Percentiles rank a stretch among this genome's conserved stretches.
phyloP scores from a whole-genome alignment of 2,888 invertebrate species.

The Gandaritis pyraliata region DNA sequence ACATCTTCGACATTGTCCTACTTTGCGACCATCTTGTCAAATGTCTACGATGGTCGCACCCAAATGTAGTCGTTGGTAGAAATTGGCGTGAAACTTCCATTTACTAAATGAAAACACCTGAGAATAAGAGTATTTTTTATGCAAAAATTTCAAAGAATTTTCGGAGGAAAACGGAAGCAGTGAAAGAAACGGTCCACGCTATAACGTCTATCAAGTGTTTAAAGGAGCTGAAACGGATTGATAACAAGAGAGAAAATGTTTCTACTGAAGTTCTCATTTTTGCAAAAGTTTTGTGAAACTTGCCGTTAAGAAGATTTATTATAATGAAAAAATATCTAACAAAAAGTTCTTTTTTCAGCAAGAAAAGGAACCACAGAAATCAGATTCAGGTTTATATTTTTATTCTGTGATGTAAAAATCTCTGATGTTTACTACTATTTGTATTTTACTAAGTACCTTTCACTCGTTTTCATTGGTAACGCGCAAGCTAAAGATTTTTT shows the following conservation, averaged over 20 bases:
- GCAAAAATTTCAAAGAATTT: conserved; percentile 9
- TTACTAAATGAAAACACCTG: conserved; percentile 6
- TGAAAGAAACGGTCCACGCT: conserved; percentile 25
- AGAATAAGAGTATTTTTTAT: neutral
- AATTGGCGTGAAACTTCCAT: conserved; percentile 6
- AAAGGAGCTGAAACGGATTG: conserved; percentile 37
- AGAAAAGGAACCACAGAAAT: too few relatives aligned
- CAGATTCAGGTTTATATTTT: too few relatives aligned
- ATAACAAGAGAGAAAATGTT: conserved; percentile 32
- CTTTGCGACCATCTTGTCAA: neutral
- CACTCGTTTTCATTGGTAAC: too few relatives aligned
- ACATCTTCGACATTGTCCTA: neutral
- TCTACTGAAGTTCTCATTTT: conserved; percentile 4
- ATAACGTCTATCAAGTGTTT: conserved; percentile 37
- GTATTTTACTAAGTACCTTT: too few relatives aligned
- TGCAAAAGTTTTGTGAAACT: conserved; percentile 1
- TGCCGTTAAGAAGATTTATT: neutral
- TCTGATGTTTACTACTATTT: too few relatives aligned
- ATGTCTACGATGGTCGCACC: conserved; percentile 1
- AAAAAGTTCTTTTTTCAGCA: too few relatives aligned
- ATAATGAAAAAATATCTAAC: conserved; percentile 2
- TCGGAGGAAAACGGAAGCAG: conserved; percentile 14
- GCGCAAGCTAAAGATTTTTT: too few relatives aligned
- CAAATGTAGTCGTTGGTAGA: conserved; percentile 5
- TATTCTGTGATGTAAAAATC: too few relatives aligned